Evolutionary conservation across 2,888 invertebrate genomes (phyloP).

Genomic region (Drosophila emarginata): DNA sequence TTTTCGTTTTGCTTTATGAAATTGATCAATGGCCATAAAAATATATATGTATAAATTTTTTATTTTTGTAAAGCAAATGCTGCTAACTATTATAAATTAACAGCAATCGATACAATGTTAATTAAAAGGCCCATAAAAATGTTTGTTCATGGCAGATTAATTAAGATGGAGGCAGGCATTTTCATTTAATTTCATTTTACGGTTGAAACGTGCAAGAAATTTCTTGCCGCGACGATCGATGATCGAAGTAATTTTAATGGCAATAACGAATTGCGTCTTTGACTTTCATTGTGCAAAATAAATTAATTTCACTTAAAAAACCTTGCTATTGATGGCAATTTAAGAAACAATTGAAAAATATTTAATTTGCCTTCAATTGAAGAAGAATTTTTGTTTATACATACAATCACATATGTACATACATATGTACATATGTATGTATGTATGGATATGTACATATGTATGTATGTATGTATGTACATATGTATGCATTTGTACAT

Average conservation of each 20-base stretch:
- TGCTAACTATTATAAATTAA: conserved; percentile 61
- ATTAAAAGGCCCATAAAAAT: conserved; percentile 47
- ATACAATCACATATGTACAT: background rate
- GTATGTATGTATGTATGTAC: background rate
- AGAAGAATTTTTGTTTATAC: conserved; percentile 26
- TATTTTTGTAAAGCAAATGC: conserved; percentile 32
- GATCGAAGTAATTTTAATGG: conserved; percentile 23
- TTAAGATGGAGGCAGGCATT: conserved; percentile 29
- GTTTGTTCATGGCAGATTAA: conserved; percentile 48
- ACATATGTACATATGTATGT: background rate
- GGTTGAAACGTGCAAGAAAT: conserved; percentile 23
- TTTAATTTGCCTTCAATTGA: conserved; percentile 67
- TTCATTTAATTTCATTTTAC: background rate
- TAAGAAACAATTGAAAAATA: conserved; percentile 71
- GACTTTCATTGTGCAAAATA: conserved; percentile 71
- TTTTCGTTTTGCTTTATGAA: conserved; percentile 24
- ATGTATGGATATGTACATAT: background rate
- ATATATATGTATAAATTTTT: conserved; percentile 4
- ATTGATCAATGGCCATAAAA: conserved; percentile 48
- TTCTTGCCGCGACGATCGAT: conserved; percentile 1
- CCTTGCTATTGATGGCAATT: conserved; percentile 75
- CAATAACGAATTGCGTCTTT: conserved; percentile 66
- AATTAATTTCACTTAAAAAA: conserved; percentile 72
- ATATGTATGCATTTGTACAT: conserved; percentile 18
- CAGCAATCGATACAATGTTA: conserved; percentile 42